Conservation (phyloP, 2,113 vertebrate genomes). For the Bufo gargarizans region DNA sequence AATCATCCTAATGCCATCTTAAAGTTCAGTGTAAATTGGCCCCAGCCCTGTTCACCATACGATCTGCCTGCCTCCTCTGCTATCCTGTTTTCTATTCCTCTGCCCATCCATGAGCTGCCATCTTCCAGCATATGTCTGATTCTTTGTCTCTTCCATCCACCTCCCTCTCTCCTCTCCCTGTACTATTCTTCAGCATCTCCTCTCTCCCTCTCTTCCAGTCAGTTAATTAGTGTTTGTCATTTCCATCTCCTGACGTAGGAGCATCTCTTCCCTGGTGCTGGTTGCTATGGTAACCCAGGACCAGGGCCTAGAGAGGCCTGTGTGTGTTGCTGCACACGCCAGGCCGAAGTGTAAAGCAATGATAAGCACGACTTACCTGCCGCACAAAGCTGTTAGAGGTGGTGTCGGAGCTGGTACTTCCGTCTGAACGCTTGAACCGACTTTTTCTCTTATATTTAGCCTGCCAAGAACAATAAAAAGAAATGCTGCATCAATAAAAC, state of each 20-base stretch:
- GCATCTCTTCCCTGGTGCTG: slow-evolving; percentile 57
- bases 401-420: slow-evolving; percentile 95
- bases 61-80: background rate
- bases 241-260: slow-evolving; percentile 57
- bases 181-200: background rate
- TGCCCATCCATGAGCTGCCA: background rate
- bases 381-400: slow-evolving; percentile 98
- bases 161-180: slow-evolving; percentile 15
- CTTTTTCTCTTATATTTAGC: slow-evolving; percentile 94
- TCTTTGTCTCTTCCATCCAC: slow-evolving; percentile 19
- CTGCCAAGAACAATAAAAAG: slow-evolving; percentile 64
- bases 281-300: slow-evolving; percentile 54
- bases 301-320: slow-evolving; percentile 54
- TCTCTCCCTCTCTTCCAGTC: slow-evolving; percentile 44
- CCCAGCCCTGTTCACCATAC: background rate
- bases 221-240: slow-evolving; percentile 58
- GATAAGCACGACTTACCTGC: slow-evolving; percentile 77
- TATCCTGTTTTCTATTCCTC: background rate
- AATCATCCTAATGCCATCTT: too few relatives aligned
- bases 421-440: slow-evolving; percentile 92
- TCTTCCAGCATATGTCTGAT: background rate
- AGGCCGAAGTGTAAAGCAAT: slow-evolving; percentile 31
- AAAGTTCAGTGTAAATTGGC: background rate
- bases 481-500: background rate
- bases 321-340: slow-evolving; percentile 19